These are phyloP conservation scores for Tipula vernalis DNA, from an alignment of 2,888 invertebrate genomes.

Conservation along the genomic window DNA sequence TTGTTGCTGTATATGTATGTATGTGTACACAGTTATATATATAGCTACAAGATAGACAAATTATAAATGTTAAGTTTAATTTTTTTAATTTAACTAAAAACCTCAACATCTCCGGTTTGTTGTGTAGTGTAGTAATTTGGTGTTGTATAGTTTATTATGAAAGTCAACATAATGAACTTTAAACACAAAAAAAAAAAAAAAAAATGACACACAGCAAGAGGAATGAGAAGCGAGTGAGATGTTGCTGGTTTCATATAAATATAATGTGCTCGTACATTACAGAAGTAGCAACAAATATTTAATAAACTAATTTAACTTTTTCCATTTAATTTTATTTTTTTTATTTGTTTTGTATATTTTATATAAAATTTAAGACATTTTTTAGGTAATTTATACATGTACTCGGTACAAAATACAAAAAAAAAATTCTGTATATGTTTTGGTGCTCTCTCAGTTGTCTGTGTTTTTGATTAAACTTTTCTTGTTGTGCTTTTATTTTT, in stretches of 20 bases:
- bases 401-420: not conserved
- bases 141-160: not conserved
- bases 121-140: not conserved
- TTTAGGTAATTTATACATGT: not conserved
- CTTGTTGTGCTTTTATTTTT: not conserved
- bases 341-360: not conserved
- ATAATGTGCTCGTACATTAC: not conserved
- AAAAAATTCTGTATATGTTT: not conserved
- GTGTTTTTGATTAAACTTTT: not conserved
- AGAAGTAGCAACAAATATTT: not conserved
- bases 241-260: not conserved
- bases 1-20: not conserved
- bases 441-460: not conserved
- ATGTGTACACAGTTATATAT: not conserved
- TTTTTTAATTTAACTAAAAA: not conserved
- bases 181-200: not conserved
- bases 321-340: not conserved
- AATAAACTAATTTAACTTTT: not conserved
- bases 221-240: not conserved
- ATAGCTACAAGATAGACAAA: not conserved
- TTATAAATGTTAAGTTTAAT: not conserved
- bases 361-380: not conserved
- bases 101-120: not conserved
- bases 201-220: not conserved
- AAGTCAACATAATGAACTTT: not conserved